A percentile compares a stretch with the other conserved stretches of the same genome.
phyloP scores from a whole-genome alignment of 2,888 invertebrate species.

The Mongoloraphidia duomilia region DNA sequence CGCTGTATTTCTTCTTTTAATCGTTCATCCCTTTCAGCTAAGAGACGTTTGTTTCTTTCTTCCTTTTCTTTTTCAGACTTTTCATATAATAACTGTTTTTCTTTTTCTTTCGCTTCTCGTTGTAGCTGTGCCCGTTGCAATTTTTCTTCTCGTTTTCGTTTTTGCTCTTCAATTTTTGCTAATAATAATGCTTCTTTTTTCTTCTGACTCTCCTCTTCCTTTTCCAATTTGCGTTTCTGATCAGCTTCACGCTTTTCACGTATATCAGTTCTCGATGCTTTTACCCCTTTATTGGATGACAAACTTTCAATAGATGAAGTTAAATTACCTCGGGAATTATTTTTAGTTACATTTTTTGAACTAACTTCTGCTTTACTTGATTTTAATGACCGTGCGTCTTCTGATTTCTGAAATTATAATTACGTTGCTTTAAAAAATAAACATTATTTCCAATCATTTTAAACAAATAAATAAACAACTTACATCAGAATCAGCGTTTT shows the following conservation, averaged over 20 bases:
- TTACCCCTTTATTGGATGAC: neutral
- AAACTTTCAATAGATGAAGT: no score
- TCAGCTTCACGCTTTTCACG: neutral
- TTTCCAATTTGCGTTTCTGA: neutral
- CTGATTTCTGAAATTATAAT: no score
- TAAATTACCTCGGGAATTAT: no score
- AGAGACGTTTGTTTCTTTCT: constrained; percentile 19
- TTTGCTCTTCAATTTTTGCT: constrained; percentile 22
- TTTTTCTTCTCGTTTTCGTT: constrained; percentile 27
- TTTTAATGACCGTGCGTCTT: no score
- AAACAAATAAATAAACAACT: no score
- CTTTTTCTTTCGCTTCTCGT: constrained; percentile 28
- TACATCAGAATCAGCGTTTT: no score
- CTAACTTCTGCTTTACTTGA: no score
- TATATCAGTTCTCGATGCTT: neutral
- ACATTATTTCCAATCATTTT: no score
- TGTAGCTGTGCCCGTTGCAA: constrained; percentile 24
- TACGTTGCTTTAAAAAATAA: no score
- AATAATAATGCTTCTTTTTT: neutral
- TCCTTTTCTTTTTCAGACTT: constrained; percentile 26
- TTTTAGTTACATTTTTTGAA: no score
- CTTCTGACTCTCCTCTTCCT: neutral
- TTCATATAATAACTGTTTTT: constrained; percentile 25
- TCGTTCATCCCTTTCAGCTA: neutral
- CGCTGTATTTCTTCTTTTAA: neutral